Evolutionary conservation across 2,113 vertebrate genomes (phyloP), one percentile per base, ranked within the genome.

Genomic region (Podocnemis expansa): DNA sequence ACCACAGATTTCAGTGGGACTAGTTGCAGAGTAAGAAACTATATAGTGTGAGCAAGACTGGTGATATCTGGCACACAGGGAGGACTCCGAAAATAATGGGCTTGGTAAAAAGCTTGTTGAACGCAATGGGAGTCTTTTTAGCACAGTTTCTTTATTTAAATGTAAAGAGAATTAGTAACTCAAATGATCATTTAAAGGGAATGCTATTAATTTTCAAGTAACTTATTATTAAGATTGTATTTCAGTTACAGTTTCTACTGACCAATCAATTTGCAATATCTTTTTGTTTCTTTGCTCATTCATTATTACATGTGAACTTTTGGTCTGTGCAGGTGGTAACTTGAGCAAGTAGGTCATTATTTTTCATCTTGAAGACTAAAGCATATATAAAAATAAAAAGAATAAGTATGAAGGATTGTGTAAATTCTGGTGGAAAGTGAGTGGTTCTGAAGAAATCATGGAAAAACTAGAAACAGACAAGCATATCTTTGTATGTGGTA

Each of bases 231-330:
- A 38, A 85, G 58, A 51, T 80, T 90, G 90, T n/a, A n/a, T n/a
- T n/a, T n/a, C n/a, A n/a, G n/a, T n/a, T n/a, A n/a, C n/a, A n/a
- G n/a, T n/a, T n/a, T n/a, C n/a, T n/a, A n/a, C n/a, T n/a, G n/a
- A n/a, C 84, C 51, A 96, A 94, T 96, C 94, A 96, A 96, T 78
- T 88, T 92, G 85, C 78, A 91, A 94, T 96, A 94, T 70, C 73
- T 0, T 2, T 60, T 89, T 90, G 91, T 96, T 52, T 83, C 93
- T 55, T 31, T 92, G 84, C 79, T 95, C n/a, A 0, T 92, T 97
- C 88, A 82, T 96, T 88, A 73, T 90, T 89, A 91, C 84, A 85
- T 75, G 43, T 82, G 60, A 81, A 93, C 49, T 67, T 91, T 51
- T 80, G 6, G 91, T 88, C 82, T 93, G 84, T 91, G 93, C 73